These are phyloP conservation scores for Gibbula magus DNA, from an alignment of 2,888 invertebrate genomes.

Conservation along the genomic window DNA sequence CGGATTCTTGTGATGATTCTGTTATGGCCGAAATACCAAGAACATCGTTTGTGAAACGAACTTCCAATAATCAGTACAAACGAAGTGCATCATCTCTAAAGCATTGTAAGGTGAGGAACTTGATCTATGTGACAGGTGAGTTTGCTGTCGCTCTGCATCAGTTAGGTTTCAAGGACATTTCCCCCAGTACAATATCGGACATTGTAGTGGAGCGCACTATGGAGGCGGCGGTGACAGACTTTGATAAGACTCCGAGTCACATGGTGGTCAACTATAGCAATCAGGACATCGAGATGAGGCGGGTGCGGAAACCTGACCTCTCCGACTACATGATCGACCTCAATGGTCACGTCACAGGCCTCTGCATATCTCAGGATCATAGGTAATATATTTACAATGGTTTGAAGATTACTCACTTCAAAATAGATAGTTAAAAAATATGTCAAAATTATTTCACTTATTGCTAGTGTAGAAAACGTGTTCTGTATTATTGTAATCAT, in stretches of 20 bases:
- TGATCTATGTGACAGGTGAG: constrained; percentile 62
- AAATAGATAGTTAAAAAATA: too few relatives aligned
- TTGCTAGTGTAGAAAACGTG: too few relatives aligned
- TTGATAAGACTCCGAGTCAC: constrained; percentile 40
- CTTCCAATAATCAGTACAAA: not conserved
- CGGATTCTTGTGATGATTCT: not conserved
- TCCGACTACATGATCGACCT: constrained; percentile 88
- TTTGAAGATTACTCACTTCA: too few relatives aligned
- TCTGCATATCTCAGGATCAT: constrained; percentile 89
- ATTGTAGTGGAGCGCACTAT: not conserved
- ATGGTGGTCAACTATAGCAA: constrained; percentile 64
- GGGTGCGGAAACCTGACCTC: constrained; percentile 77
- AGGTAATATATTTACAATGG: constrained; percentile 74
- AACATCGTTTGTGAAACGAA: not conserved
- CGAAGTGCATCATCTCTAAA: not conserved
- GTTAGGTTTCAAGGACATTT: constrained; percentile 58
- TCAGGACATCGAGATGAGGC: constrained; percentile 54
- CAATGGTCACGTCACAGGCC: constrained; percentile 89
- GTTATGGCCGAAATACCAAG: constrained; percentile 17
- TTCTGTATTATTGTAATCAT: too few relatives aligned
- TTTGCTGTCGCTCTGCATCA: constrained; percentile 64
- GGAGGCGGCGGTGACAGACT: constrained; percentile 28
- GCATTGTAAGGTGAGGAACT: constrained; percentile 24
- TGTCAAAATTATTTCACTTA: too few relatives aligned
- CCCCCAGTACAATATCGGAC: constrained; percentile 29